These are phyloP conservation scores for Chaetops frenatus DNA, from an alignment of 2,113 vertebrate genomes.

Conservation along the genomic window DNA sequence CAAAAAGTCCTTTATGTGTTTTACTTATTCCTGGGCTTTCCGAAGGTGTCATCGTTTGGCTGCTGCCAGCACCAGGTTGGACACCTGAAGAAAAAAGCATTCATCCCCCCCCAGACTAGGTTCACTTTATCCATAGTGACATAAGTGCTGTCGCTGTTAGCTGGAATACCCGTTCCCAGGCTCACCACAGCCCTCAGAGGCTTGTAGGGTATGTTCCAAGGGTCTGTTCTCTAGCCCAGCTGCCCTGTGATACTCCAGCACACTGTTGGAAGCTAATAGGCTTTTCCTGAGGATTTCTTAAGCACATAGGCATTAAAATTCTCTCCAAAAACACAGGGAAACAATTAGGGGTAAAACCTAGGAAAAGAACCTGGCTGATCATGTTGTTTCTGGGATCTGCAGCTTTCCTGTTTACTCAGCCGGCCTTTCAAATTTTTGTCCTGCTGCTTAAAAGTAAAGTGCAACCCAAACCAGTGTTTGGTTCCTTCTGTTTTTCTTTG, in stretches of 20 bases:
- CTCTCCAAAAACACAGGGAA: neutral
- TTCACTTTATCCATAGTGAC: neutral
- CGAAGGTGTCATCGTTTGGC: neutral
- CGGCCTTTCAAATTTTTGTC: constrained; percentile 1
- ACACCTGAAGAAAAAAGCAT: neutral
- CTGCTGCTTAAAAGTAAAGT: neutral
- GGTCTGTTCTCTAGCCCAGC: neutral
- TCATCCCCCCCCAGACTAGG: too few relatives aligned
- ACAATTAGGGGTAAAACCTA: neutral
- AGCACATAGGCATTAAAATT: neutral
- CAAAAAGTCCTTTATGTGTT: accelerated
- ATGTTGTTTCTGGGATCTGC: constrained; percentile 5
- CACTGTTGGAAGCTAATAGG: neutral
- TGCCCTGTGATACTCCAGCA: neutral
- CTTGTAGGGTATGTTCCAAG: neutral
- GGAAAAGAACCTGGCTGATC: constrained; percentile 12
- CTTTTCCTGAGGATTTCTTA: neutral
- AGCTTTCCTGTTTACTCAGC: constrained; percentile 33
- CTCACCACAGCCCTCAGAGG: neutral
- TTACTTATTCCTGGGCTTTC: neutral
- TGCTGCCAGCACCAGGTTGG: neutral
- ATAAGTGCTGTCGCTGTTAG: neutral
- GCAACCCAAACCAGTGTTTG: neutral
- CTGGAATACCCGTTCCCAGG: neutral
- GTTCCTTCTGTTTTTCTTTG: neutral